Evolutionary conservation across 2,113 vertebrate genomes (phyloP), one percentile per base, ranked within the genome.

Genomic region (Tachuris rubrigastra): DNA sequence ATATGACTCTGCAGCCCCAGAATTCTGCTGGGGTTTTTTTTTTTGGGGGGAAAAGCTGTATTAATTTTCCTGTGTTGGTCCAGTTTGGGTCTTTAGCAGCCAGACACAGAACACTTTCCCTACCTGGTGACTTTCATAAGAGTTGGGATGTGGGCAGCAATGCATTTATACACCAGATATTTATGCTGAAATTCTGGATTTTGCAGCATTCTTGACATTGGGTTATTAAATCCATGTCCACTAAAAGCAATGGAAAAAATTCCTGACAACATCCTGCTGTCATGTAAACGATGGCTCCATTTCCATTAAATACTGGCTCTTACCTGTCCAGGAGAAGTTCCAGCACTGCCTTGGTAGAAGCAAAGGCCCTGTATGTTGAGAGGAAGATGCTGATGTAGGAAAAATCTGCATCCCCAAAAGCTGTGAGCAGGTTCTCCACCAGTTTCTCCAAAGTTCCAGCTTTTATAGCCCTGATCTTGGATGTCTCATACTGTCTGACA

Each of bases 381-480:
- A 99, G 97, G 92, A 99, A 99, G 98, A 99, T 99, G 97, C 98
- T 99, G 96, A 98, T 99, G 95, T 99, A 99, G 53, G 99, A 99
- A 90, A 99, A 99, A 97, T 99, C 99, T 2, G 99, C 99, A 98
- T 99, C 99, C 30, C 98, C 99, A 41, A 99, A 99, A 8, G 99
- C 99, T 3, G 98, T 99, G 76, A 99, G 91, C 72, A 99, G 96
- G 56, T 99, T 99, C 97, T 99, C 99, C 95, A 99, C 99, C 69
- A 99, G 98, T 60, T 99, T 99, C 96, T 99, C 99, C 97, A 99
- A 92, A 4, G 99, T 99, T 68, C 99, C 99, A 8, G 99, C 99
- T 21, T 99, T 99, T 81, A 99, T 99, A 23, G 98, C 99, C 90
- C 99, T 98, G 97, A 99, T 99, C 95, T 99, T 99, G 96, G 98